Conservation (phyloP, 92 coral and sea anemone species). For the Umimayanthus chanpuru region DNA sequence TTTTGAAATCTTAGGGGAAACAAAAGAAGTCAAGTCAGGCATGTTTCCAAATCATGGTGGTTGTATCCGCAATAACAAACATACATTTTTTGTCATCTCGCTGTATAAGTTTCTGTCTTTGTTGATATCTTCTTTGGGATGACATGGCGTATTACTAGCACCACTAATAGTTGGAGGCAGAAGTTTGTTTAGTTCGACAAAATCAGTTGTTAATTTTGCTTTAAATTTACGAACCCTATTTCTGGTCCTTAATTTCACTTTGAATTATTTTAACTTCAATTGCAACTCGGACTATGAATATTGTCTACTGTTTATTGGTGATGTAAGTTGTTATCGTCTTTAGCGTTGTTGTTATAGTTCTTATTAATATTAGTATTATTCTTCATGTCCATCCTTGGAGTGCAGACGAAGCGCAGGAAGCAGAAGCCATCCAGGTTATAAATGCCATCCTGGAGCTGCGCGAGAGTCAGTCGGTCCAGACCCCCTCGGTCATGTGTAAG, state of each 20-base stretch:
- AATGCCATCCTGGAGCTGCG: conserved; percentile 89
- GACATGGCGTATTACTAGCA: no score
- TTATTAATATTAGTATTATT: neutral
- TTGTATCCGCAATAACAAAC: no score
- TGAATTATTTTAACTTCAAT: neutral
- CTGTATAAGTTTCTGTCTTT: no score
- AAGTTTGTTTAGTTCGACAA: no score
- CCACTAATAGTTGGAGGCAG: no score
- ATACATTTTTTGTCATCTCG: no score
- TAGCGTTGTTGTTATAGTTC: neutral
- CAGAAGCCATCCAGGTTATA: conserved; percentile 94
- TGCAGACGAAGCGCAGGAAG: conserved; percentile 98
- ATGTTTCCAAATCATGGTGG: no score
- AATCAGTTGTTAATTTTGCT: no score
- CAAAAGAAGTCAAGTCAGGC: no score
- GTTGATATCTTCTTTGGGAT: no score
- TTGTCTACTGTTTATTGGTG: neutral
- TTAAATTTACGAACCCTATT: neutral
- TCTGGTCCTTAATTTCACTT: neutral
- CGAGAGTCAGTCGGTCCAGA: conserved; percentile 93
- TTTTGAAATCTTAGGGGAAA: no score
- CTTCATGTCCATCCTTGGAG: neutral
- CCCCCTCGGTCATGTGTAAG: conserved; percentile 94
- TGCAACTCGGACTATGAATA: neutral
- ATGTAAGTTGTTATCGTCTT: neutral